Base-by-base conservation (phyloP, 2,888 invertebrate genomes). In the Exephanes ischioxanthus region DNA sequence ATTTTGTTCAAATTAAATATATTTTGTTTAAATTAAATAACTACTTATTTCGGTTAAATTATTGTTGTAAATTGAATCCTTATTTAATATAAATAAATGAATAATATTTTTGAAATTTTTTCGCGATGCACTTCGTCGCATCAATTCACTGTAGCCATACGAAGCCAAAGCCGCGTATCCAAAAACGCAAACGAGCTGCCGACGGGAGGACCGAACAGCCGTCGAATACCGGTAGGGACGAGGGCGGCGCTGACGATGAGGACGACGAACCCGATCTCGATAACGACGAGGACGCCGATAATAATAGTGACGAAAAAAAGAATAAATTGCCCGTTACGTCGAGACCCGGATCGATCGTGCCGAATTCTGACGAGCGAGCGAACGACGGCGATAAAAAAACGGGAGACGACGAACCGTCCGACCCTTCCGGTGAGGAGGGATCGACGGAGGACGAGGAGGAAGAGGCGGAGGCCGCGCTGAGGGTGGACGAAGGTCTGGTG, bases 371-470 rank as follows among this genome's bases (percentile, higher is more conserved):
- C 37, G 61, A 82, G 14, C 55, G 55, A 70, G 6, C 66, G 9
- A 63, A 33, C 3, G 51, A 66, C 26, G 75, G 26, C 22, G 51
- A 66, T n/a, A 76, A 79, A 30, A 76, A 67, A 61, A 33, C 33
- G 51, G 53, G 51, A 37, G 58, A 79, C 33, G 81, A 55, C 26
- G 71, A 72, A 22, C 7, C 67, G 26, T 76, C 75, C 22, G 85
- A 77, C n/a, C 66, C 45, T 11, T 85, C 82, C 55, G 85, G 53
- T 30, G 71, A 85, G 19, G 85, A 79, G 14, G 78, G 51, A 22
- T 75, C 76, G 58, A 76, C 76, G 71, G 82, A 79, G 37, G 84
- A 84, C 16, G 83, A 63, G 4, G 80, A 77, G 19, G 84, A 85
- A 26, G 81, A 80, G n/a, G 81, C 73, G 30, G 78, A 70, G 6